These are phyloP conservation scores for Numida meleagris DNA, from an alignment of 2,113 vertebrate genomes.

Conservation along the genomic window DNA sequence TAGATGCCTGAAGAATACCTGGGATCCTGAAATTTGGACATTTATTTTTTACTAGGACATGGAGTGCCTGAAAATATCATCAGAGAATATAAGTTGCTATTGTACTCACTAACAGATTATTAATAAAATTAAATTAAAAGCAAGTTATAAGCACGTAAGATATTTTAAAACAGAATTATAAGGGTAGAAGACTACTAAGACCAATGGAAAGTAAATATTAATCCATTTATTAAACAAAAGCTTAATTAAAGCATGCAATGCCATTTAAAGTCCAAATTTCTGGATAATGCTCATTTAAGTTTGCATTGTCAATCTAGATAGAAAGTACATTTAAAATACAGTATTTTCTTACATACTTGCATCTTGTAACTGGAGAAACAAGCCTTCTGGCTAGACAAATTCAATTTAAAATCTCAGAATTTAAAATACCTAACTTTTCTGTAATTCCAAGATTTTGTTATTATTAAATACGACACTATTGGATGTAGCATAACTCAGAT, in stretches of 20 bases:
- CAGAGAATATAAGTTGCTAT: neutral
- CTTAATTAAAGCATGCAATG: neutral
- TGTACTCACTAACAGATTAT: neutral
- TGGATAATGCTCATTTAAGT: neutral
- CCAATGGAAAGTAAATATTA: neutral
- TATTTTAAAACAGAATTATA: neutral
- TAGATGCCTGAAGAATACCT: neutral
- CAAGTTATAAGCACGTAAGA: neutral
- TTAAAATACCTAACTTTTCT: neutral
- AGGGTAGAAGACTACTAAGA: neutral
- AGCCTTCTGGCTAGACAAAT: neutral
- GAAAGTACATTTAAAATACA: neutral
- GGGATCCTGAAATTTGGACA: neutral
- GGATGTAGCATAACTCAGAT: neutral
- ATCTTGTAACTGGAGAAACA: neutral
- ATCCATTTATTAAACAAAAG: neutral
- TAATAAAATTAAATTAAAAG: fast-evolving
- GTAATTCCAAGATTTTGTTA: neutral
- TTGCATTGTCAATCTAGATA: neutral
- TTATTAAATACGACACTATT: neutral
- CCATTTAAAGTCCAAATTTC: neutral
- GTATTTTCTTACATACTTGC: neutral
- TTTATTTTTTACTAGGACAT: neutral
- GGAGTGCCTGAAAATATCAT: neutral
- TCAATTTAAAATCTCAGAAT: neutral